Evolutionary conservation across 2,888 invertebrate genomes (phyloP).

Genomic region (Lasioglossum marginatum): DNA sequence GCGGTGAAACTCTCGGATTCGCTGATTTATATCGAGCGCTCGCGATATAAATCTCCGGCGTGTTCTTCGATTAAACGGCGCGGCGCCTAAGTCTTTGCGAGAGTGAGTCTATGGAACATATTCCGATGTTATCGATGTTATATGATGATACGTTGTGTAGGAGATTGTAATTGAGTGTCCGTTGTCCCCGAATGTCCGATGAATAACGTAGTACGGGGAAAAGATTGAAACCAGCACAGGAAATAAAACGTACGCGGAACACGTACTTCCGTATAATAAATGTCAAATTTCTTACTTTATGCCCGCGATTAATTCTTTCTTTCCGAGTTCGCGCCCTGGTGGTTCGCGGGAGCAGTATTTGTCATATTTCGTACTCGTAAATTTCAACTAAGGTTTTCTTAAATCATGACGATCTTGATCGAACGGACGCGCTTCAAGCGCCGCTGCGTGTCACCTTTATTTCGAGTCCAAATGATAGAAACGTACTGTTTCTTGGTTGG

Average conservation of each 20-base stretch:
- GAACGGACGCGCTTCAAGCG: not conserved
- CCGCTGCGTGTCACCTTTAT: not conserved
- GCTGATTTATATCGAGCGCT: constrained; percentile 11
- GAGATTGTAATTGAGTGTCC: constrained; percentile 52
- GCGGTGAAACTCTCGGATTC: constrained; percentile 14
- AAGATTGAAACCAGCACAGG: constrained; percentile 29
- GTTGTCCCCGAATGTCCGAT: constrained; percentile 44
- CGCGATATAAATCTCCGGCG: constrained; percentile 3
- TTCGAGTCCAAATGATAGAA: not conserved
- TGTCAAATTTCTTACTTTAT: constrained; percentile 57
- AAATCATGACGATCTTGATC: constrained; percentile 41
- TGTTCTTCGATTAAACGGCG: constrained; percentile 1
- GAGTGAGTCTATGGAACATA: not conserved
- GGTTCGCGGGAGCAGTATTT: constrained; percentile 29
- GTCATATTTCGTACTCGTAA: constrained; percentile 38
- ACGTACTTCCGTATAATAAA: constrained; percentile 46
- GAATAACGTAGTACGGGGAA: constrained; percentile 46
- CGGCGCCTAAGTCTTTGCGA: not conserved
- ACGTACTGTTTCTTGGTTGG: not conserved
- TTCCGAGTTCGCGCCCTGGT: not conserved
- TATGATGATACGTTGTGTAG: constrained; percentile 9
- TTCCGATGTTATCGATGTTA: constrained; percentile 27
- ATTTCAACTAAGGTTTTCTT: constrained; percentile 36
- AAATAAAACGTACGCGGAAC: constrained; percentile 28
- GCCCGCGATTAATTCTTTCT: constrained; percentile 43